Base-by-base conservation (phyloP, 2,797 vertebrate genomes). In the Pseudochirops corinnae region DNA sequence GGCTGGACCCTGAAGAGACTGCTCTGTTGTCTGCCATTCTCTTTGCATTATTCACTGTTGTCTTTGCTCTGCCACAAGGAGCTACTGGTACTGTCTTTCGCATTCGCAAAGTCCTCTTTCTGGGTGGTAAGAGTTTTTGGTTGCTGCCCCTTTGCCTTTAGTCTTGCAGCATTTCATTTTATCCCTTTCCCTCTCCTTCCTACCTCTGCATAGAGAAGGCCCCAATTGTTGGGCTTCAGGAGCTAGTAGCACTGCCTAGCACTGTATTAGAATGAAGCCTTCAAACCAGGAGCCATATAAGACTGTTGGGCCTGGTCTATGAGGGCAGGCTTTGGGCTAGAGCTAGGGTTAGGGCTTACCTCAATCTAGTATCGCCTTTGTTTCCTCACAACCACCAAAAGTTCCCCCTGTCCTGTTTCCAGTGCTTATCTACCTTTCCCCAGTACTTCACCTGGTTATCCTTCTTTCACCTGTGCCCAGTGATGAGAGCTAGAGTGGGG, bases 81-180 rank as follows among this genome's bases (percentile, higher is more conserved):
- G 98, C 98, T 93, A 98, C 98, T 56, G 56, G 56, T 94, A 98
- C 98, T 93, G 97, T 98, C 92, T 98, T 98, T 97, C 97, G 97
- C 97, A 98, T 99, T 91, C 98, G 97, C 98, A 99, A 98, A 98
- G 98, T 98, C 97, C 97, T 98, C 93, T 98, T 99, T 98, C 97
- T 97, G 93, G 98, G 98, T 94, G 98, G 98, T 99, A 98, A 99
- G 98, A 98, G n/a, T 10, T 95, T 95, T 94, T 24, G 6, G 95
- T 93, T 97, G 92, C 92, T 95, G 56, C 33, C 62, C 94, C 55
- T 93, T 96, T 92, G 67, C 39, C 67, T 60, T 9, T 98, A 93
- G 94, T 92, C 74, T 97, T 90, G 91, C 28, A 10, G 50, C 33
- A 62, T 94, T 96, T 91, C n/a, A 82, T 82, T 82, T 82, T 87